Evolutionary conservation across 2,113 vertebrate genomes (phyloP).

Genomic region (Mionectes macconnelli): DNA sequence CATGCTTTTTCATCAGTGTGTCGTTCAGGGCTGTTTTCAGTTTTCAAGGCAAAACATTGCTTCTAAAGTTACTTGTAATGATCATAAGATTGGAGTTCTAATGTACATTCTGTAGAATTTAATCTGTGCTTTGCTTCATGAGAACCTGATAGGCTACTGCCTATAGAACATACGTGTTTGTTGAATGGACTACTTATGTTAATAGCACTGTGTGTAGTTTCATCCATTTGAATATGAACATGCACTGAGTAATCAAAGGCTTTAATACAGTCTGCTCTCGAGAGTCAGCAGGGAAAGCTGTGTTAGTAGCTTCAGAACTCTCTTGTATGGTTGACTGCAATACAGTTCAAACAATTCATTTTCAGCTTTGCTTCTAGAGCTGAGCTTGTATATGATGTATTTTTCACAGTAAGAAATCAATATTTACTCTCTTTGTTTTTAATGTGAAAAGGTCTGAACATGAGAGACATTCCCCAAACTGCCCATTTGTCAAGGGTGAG

Average conservation of each 20-base stretch:
- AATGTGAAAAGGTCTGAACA: conserved; percentile 90
- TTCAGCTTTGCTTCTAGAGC: neutral
- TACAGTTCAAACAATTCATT: neutral
- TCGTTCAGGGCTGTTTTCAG: neutral
- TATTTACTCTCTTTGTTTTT: conserved; percentile 29
- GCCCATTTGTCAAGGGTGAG: conserved; percentile 98
- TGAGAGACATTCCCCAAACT: conserved; percentile 98
- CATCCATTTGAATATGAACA: neutral
- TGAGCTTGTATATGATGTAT: neutral
- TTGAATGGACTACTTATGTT: neutral
- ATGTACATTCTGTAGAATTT: neutral
- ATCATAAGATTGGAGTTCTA: neutral
- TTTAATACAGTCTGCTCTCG: neutral
- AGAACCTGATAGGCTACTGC: neutral
- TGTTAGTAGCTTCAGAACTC: neutral
- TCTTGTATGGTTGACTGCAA: neutral
- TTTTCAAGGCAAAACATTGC: neutral
- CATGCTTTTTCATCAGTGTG: neutral
- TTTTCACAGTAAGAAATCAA: neutral
- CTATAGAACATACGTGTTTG: neutral
- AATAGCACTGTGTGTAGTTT: neutral
- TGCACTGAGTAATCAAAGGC: neutral
- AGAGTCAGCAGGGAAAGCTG: neutral
- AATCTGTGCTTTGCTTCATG: neutral
- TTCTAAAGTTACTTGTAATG: neutral